Percentiles rank a stretch among this genome's conserved stretches.
These are phyloP conservation scores for Recurvirostra avosetta DNA, from an alignment of 2,113 vertebrate genomes.

Conservation along the genomic window DNA sequence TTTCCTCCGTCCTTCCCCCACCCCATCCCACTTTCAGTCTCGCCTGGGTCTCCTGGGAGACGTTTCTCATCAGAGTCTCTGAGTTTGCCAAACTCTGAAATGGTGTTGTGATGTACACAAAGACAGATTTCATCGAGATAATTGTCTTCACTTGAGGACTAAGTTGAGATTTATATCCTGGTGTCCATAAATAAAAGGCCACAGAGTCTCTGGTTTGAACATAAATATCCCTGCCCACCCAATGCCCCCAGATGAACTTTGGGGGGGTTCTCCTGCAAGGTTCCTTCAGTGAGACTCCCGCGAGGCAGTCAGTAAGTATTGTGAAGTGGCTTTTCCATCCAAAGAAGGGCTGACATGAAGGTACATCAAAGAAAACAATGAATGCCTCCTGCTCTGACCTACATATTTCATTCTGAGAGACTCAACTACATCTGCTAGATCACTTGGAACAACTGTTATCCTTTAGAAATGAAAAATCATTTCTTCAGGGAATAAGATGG, in stretches of 20 bases:
- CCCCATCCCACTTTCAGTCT: not conserved
- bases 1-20: not conserved
- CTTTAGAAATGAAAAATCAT: slow-evolving; percentile 49
- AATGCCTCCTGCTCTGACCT: slow-evolving; percentile 59
- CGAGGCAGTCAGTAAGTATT: not conserved
- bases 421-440: slow-evolving; percentile 45
- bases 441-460: slow-evolving; percentile 49
- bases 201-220: not conserved
- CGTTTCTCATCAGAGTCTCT: not conserved
- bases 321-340: slow-evolving; percentile 16
- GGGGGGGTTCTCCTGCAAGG: not conserved
- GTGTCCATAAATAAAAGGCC: not conserved
- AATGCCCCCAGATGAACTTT: not conserved
- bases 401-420: slow-evolving; percentile 53
- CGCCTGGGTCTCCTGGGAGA: not conserved
- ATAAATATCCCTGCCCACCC: not conserved
- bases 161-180: not conserved
- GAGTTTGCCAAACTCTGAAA: not conserved
- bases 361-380: slow-evolving; percentile 56
- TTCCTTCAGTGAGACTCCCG: not conserved
- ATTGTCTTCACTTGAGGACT: not conserved
- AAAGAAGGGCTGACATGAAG: slow-evolving; percentile 34
- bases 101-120: not conserved
- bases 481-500: slow-evolving; percentile 32
- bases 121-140: not conserved